Evolutionary conservation across 2,888 invertebrate genomes (phyloP).

Genomic region (Cantharis lateralis): DNA sequence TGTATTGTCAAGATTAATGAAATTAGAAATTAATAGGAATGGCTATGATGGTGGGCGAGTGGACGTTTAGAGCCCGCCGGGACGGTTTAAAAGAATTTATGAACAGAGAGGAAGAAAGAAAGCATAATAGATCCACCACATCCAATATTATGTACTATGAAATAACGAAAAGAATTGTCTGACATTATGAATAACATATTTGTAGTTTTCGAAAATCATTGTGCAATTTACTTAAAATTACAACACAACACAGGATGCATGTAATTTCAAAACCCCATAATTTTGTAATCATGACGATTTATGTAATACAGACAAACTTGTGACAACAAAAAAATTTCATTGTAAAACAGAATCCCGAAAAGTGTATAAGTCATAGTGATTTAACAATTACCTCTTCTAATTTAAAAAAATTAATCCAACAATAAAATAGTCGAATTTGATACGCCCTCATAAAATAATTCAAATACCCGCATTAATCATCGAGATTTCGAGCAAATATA

Average conservation of each 20-base stretch:
- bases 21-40: background rate
- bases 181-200: background rate
- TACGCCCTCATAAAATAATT: background rate
- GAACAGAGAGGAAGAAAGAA: background rate
- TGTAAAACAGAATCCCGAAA: background rate
- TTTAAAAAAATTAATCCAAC: too few relatives aligned
- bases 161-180: background rate
- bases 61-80: background rate
- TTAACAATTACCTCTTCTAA: too few relatives aligned
- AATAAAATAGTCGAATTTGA: too few relatives aligned
- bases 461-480: background rate
- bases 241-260: conserved; percentile 10
- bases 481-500: background rate
- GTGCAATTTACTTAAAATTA: background rate
- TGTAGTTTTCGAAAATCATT: conserved; percentile 4
- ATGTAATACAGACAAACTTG: background rate
- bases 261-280: conserved; percentile 12
- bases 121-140: background rate
- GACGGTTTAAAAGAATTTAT: background rate
- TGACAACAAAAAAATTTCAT: background rate
- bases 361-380: background rate
- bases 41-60: background rate
- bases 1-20: background rate
- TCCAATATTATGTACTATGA: background rate
- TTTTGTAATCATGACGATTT: conserved; percentile 14